Conservation (phyloP, 2,113 vertebrate species). For the Balaeniceps rex region DNA sequence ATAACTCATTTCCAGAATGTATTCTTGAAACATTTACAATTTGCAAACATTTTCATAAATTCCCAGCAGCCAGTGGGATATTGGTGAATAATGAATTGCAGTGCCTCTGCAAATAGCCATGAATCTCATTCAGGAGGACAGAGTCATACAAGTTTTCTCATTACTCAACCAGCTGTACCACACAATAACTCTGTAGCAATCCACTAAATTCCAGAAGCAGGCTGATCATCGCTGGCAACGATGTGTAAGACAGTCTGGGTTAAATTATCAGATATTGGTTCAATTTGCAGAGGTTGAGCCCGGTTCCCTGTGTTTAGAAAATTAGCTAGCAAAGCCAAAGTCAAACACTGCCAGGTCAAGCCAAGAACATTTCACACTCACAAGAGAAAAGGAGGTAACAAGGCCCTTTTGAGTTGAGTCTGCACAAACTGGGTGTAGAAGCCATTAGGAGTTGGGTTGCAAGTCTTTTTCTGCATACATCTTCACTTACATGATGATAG, state of each 20-base stretch:
- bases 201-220: neutral
- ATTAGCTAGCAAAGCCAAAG: neutral
- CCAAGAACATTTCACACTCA: neutral
- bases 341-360: neutral
- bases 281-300: neutral
- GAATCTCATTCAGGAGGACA: neutral
- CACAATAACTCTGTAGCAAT: neutral
- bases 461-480: neutral
- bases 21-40: neutral
- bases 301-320: neutral
- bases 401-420: neutral
- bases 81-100: neutral
- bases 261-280: neutral
- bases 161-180: neutral
- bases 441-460: neutral
- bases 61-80: neutral
- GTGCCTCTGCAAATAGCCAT: neutral
- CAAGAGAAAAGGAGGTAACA: neutral
- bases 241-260: neutral
- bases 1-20: slow-evolving; percentile 6
- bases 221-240: neutral
- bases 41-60: slow-evolving; percentile 34
- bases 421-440: neutral
- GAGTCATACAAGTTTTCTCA: neutral
- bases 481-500: neutral